These are phyloP conservation scores for Chondrosia reniformis DNA, from an alignment of 37 sponge, comb jelly and placozoan genomes.

Conservation along the genomic window DNA sequence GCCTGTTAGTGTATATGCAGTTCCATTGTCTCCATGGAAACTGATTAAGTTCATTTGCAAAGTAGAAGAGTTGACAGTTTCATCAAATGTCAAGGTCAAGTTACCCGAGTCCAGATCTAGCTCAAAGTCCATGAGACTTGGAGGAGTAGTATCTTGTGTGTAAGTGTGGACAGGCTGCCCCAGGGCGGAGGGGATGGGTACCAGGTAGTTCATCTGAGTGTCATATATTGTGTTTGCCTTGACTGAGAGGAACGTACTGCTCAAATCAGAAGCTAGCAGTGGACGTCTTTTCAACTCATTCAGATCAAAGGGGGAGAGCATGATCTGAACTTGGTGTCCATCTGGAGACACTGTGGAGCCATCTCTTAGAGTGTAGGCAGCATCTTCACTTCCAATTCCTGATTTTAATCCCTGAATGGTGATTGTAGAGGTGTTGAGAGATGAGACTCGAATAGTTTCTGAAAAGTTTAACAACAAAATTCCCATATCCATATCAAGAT, in stretches of 20 bases:
- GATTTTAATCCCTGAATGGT: constrained; percentile 46
- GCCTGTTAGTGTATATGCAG: constrained; percentile 49
- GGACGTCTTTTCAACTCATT: constrained; percentile 75
- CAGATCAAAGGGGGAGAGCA: constrained; percentile 54
- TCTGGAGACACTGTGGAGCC: constrained; percentile 6
- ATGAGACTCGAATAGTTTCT: constrained; percentile 68
- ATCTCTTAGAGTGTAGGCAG: constrained; percentile 23
- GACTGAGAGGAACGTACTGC: constrained; percentile 63
- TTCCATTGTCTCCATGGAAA: neutral
- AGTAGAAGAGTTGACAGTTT: constrained; percentile 73
- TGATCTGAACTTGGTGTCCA: constrained; percentile 13
- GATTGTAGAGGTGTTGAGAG: constrained; percentile 57
- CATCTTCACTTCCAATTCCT: constrained; percentile 21
- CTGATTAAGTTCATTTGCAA: constrained; percentile 34
- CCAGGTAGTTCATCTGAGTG: constrained; percentile 77
- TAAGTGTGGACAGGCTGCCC: constrained; percentile 41
- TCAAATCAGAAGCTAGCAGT: constrained; percentile 40
- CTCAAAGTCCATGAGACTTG: constrained; percentile 43
- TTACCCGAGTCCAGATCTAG: constrained; percentile 78
- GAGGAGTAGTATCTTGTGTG: constrained; percentile 50
- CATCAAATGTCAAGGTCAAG: constrained; percentile 78
- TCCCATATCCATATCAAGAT: constrained; percentile 64
- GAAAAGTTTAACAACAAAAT: constrained; percentile 65
- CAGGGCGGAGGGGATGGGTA: constrained; percentile 54
- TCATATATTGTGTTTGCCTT: constrained; percentile 76